Evolutionary conservation across 2,113 vertebrate genomes (phyloP), one percentile per base, ranked within the genome.

Genomic region (Xiphophorus maculatus): DNA sequence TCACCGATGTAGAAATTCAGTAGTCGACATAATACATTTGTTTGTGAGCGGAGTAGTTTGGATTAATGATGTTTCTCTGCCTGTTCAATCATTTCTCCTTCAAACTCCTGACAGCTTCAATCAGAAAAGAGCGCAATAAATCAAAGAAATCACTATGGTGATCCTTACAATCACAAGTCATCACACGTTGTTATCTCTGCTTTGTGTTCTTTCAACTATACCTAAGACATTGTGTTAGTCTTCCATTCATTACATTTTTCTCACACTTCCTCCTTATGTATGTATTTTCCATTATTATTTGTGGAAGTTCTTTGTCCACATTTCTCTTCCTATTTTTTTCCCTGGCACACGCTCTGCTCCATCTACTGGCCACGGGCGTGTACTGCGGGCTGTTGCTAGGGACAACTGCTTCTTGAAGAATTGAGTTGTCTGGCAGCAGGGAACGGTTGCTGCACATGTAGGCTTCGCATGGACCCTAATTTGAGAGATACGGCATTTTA

Each of bases 361-460:
- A 87, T 86, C 90, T 90, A 65, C 84, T 77, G 89, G 88, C 78
- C 42, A 17, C 65, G 14, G 14, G 3, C 0, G 0, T 37, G 4
- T 32, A 77, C 51, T 79, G 80, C 32, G 40, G 32, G 66, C 72
- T 19, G 71, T 87, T 87, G 88, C 86, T 78, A 87, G 73, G 83
- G 89, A 84, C 76, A 60, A 91, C 84, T 77, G 84, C 83, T 73
- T 84, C 69, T 64, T 29, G 22, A 54, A 78, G 76, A 35, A 77
- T 80, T 63, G 37, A 72, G 30, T 63, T 69, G 80, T 85, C 76
- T 84, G 63, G 68, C 71, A 71, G 71, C 19, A 64, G 73, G 65
- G 33, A 40, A 14, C 7, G 54, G 69, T 74, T 81, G 63, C 67
- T 86, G 62, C 69, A 77, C 58, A 29, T 13, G 35, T 65, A 69